Base-by-base conservation (phyloP, 2,888 invertebrate species). In the Arctia plantaginis region DNA sequence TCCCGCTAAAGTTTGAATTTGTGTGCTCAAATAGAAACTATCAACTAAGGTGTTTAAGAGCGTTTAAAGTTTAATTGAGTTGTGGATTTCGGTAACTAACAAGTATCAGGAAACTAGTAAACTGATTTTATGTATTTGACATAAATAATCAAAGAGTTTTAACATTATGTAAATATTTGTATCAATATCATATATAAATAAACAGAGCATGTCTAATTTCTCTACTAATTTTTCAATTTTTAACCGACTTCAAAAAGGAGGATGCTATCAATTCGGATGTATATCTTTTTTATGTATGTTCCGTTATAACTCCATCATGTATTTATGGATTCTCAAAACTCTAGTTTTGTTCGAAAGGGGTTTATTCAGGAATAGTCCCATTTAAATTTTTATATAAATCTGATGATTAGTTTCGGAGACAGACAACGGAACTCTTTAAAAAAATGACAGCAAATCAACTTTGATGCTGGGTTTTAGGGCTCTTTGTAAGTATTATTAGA, bases 61-160 rank as follows among this genome's bases (percentile, higher is more conserved):
- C 89, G 86, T 91, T 90, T 89, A 91, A 93, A 93, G 93, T 93
- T 93, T 90, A 93, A 93, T 93, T 93, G 93, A 93, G 92, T 93
- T 93, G 91, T 90, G 90, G 90, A 91, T 92, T 92, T 90, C 86
- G 87, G 89, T 83, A 89, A 90, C 88, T 91, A 90, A 91, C 90
- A 85, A 88, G 90, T 90, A 90, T 90, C 83, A 88, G 87, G 84
- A 69, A 91, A 91, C 90, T 91, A 88, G 83, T 84, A 86, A 90
- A 91, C 83, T 86, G 86, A 87, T 86, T 90, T 87, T 89, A 85
- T 76, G 71, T 80, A 82, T 85, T 86, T 85, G 39, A 64, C 47
- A 51, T 66, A 41, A 59, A 66, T 62, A 74, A 44, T 23, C 27
- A 39, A 27, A 33, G 33, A 47, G 23, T 44, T 33, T n/a, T 12